Evolutionary conservation across 2,113 vertebrate genomes (phyloP), one percentile per base, ranked within the genome.

Genomic region (Dipodomys stephensi): DNA sequence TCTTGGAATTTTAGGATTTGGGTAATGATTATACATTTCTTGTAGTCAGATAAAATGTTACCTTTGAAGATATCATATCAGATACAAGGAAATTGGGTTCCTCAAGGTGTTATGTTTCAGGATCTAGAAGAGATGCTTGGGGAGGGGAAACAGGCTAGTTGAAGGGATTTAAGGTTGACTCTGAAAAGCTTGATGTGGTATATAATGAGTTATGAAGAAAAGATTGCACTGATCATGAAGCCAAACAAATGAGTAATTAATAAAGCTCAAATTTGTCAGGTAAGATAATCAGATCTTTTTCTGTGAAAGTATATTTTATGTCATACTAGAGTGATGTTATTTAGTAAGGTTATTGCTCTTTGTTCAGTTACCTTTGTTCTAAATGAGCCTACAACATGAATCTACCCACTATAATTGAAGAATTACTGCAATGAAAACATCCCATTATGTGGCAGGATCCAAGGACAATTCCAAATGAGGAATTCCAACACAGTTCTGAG

Each of bases 1-100:
- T 89, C 62, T 81, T 30, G 92, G 69, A 93, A 79, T 82, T 90
- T 96, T 68, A 87, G 27, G 4, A 78, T 81, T 91, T 90, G 72
- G 87, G 8, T 32, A 96, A 6, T 78, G 30, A 71, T 46, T 11
- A 32, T 85, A 8, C 60, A 53, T 67, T 88, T 44, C 81, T 84
- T 77, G 72, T 72, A 87, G 80, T 72, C 8, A 78, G 68, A 72
- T 91, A 86, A 53, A 94, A 83, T n/a, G 76, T 53, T 88, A 46
- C 9, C 82, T 71, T 92, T 94, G 88, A 72, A 86, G 23, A 92
- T 88, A 86, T 62, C 18, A 7, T 88, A 65, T 83, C 46, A 92
- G 27, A 78, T 65, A 7, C 28, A 60, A 77, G 35, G 46, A 39
- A 68, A 39, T 68, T 62, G 88, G 93, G 84, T 71, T 44, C 65